Evolutionary conservation across 1,140 invertebrate species (phyloP).

Genomic region (Campoletis sonorensis): DNA sequence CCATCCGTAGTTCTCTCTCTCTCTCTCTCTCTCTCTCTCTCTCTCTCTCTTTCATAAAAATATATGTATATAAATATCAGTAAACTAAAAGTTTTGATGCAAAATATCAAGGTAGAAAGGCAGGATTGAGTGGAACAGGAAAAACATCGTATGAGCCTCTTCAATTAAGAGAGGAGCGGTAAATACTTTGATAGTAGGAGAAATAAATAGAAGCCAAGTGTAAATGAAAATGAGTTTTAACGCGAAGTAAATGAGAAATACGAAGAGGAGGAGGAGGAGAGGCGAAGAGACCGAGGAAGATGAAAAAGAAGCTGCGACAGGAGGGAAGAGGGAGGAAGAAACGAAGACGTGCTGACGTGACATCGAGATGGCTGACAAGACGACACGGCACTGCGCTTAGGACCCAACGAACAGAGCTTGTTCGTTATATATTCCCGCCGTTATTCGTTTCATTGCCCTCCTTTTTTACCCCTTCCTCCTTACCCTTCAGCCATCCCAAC

Average conservation of each 20-base stretch:
- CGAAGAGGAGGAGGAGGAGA: background rate
- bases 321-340: background rate
- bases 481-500: background rate
- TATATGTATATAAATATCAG: slow-evolving; percentile 7
- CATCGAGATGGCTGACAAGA: slow-evolving; percentile 71
- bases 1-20: background rate
- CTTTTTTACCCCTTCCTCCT: slow-evolving; percentile 16
- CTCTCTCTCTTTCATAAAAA: background rate
- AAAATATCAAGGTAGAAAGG: background rate
- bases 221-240: slow-evolving; percentile 26
- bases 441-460: slow-evolving; percentile 38
- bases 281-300: background rate
- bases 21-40: too few relatives aligned
- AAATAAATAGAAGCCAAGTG: background rate
- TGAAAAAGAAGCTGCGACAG: slow-evolving; percentile 2
- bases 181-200: background rate
- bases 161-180: slow-evolving; percentile 72
- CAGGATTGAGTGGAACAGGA: background rate
- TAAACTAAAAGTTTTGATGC: background rate
- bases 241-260: slow-evolving; percentile 12
- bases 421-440: slow-evolving; percentile 19
- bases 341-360: slow-evolving; percentile 54
- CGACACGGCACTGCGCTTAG: slow-evolving; percentile 72
- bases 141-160: slow-evolving; percentile 35
- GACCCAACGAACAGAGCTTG: slow-evolving; percentile 2